Evolutionary conservation across 2,797 vertebrate species (phyloP).

Genomic region (Trichosurus vulpecula): DNA sequence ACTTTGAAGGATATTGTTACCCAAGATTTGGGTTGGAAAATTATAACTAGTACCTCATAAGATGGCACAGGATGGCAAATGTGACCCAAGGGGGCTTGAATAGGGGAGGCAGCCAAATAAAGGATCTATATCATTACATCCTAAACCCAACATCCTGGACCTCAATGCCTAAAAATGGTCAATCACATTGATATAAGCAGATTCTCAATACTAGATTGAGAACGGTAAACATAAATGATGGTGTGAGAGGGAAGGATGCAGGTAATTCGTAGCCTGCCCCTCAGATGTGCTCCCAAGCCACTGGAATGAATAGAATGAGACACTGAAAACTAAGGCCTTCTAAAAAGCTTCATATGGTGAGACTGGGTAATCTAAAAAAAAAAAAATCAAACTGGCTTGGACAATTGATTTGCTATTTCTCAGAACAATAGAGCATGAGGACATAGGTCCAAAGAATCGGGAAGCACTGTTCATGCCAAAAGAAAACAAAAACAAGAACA

Average conservation of each 20-base stretch:
- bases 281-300: background rate
- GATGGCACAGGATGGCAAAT: background rate
- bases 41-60: background rate
- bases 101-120: background rate
- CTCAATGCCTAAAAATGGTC: background rate
- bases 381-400: background rate
- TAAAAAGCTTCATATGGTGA: background rate
- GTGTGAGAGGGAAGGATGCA: no score
- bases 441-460: background rate
- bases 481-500: background rate
- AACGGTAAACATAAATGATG: background rate
- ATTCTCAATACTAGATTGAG: background rate
- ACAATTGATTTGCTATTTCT: background rate
- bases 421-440: background rate
- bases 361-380: background rate
- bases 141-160: background rate
- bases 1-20: background rate
- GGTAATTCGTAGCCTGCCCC: background rate
- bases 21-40: fast-evolving
- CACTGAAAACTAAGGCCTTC: background rate
- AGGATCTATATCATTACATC: background rate
- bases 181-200: background rate
- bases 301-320: background rate
- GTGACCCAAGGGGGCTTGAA: background rate
- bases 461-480: background rate